Evolutionary conservation across 2,888 invertebrate species (phyloP).

Genomic region (Horisme vitalbata): DNA sequence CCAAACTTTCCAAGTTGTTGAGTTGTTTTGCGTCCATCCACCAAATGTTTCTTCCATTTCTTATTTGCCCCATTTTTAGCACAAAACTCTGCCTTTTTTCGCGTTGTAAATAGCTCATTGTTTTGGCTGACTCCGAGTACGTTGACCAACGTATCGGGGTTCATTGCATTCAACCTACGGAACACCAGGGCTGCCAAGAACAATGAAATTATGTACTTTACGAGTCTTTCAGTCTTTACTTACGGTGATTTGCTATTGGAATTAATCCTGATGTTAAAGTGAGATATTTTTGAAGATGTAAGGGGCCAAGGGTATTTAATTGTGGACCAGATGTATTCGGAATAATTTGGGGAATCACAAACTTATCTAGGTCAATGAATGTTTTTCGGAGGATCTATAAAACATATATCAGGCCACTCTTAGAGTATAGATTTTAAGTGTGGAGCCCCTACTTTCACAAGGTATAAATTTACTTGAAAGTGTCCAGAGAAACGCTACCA

Average conservation of each 20-base stretch:
- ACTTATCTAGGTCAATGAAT: neutral
- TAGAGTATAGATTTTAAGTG: too few relatives aligned
- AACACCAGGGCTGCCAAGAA: slow-evolving; percentile 47
- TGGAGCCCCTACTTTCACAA: too few relatives aligned
- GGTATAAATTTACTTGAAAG: too few relatives aligned
- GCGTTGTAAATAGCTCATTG: slow-evolving; percentile 24
- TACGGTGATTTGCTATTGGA: slow-evolving; percentile 24
- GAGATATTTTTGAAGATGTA: slow-evolving; percentile 10
- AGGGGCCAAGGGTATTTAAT: slow-evolving; percentile 16
- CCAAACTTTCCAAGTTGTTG: too few relatives aligned
- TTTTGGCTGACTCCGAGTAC: slow-evolving; percentile 29
- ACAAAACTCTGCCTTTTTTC: slow-evolving; percentile 11
- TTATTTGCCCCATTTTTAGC: slow-evolving; percentile 9
- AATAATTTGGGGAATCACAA: neutral
- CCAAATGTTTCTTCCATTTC: neutral
- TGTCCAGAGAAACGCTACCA: too few relatives aligned
- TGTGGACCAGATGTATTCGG: slow-evolving; percentile 1
- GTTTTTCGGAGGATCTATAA: too few relatives aligned
- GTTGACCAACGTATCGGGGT: slow-evolving; percentile 27
- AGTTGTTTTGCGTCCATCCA: neutral
- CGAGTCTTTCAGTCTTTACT: slow-evolving; percentile 33
- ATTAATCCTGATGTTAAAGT: slow-evolving; percentile 7
- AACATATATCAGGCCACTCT: too few relatives aligned
- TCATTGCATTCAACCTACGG: slow-evolving; percentile 44
- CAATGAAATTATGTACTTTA: slow-evolving; percentile 41